Conservation (phyloP, 2,113 vertebrate genomes). For the Psephotus haematonotus region DNA sequence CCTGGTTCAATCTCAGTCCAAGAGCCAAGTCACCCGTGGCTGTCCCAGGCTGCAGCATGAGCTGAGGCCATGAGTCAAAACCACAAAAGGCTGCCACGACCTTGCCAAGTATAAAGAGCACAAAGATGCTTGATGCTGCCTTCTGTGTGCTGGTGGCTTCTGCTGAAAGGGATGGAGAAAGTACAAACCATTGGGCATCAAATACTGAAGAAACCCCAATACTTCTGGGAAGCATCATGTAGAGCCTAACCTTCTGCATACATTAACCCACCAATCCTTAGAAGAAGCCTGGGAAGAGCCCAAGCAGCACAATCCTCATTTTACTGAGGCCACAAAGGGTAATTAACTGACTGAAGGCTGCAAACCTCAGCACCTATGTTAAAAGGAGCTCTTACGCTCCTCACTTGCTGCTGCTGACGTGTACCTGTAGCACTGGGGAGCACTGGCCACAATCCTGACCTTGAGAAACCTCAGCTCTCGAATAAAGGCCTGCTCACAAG, state of each 20-base stretch:
- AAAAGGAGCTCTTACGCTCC: background rate
- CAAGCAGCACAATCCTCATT: background rate
- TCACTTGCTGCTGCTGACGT: background rate
- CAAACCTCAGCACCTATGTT: background rate
- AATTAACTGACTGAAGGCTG: background rate
- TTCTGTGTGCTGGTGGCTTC: background rate
- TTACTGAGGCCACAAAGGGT: background rate
- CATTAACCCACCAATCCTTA: background rate
- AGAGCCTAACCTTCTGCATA: background rate
- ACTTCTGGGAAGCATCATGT: background rate
- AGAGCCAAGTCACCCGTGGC: background rate
- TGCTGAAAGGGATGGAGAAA: background rate
- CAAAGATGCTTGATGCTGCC: background rate
- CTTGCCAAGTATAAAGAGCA: background rate
- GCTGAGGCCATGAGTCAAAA: background rate
- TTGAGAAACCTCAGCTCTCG: background rate
- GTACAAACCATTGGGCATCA: background rate
- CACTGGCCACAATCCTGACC: accelerated
- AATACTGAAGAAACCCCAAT: background rate
- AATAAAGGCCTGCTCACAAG: background rate
- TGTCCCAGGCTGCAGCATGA: background rate
- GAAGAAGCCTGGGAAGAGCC: background rate
- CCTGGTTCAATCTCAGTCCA: background rate
- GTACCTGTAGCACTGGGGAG: background rate
- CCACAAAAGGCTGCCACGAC: background rate